Base-by-base conservation (phyloP, 2,113 vertebrate species). In the Callionymus lyra region DNA sequence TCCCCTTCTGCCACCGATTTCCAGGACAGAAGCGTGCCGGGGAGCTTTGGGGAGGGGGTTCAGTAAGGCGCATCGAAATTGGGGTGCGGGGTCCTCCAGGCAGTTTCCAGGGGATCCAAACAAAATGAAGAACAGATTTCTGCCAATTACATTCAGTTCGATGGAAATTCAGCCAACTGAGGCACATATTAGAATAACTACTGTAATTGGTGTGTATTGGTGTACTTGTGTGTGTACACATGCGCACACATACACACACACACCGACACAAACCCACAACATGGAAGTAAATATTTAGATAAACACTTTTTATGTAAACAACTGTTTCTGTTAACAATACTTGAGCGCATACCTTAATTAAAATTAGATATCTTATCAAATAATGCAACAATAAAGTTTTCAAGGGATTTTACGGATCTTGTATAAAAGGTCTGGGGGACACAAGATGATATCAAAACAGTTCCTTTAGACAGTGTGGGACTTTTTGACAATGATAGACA, bases 1-100 rank as follows among this genome's bases (percentile, higher is more conserved):
- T 84, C 85, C 78, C 82, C 27, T 81, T 63, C 79, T 10, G 52
- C 49, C 16, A 77, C 72, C 49, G 32, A 47, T 57, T 41, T 36
- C 10, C 32, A 17, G 40, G 34, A 33, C 34, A 8, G 31, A 21
- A 35, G 34, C 27, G 12, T 38, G 56, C 44, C 31, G 38, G 33
- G n/a, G 35, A 37, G 31, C 14, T 38, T 15, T 16, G 13, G 2
- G n/a, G 27, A n/a, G 11, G 31, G 16, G 16, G 41, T 16, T 36
- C 8, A 3, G 12, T 31, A 14, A 32, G 38, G 33, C 40, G 49
- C n/a, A 33, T 43, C 16, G 42, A 18, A 46, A 38, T 45, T 36
- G 12, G 55, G 50, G 38, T 45, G 47, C 31, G 10, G 43, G 57
- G 36, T 53, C 36, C 63, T 41, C 33, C 50, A 36, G 56, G 48